A percentile compares a stretch with the other conserved stretches of the same genome.
These are phyloP conservation scores for Lytechinus pictus DNA, from an alignment of 35 echinoderm and acorn worm species.

Conservation along the genomic window DNA sequence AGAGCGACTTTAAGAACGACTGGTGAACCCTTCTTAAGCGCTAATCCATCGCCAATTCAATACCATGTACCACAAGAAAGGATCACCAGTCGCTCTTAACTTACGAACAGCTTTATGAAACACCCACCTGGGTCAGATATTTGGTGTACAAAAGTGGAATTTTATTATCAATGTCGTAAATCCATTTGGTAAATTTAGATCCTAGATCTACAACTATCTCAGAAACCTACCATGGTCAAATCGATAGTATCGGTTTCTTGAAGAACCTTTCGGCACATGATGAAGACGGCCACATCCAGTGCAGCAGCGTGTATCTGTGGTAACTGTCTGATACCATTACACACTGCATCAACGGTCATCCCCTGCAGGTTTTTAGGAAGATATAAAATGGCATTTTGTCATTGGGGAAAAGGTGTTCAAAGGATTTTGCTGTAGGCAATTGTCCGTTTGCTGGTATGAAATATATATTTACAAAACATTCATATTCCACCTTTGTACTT, in stretches of 20 bases:
- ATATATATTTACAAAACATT: background rate
- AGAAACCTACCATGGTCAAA: slow-evolving; percentile 41
- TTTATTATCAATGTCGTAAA: no score
- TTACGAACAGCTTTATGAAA: no score
- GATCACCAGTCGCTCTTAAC: no score
- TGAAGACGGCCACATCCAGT: slow-evolving; percentile 2
- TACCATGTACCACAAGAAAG: no score
- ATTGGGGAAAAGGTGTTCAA: background rate
- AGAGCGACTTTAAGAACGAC: no score
- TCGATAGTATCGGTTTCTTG: slow-evolving; percentile 29
- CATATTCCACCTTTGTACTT: background rate
- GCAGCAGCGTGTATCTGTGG: slow-evolving; percentile 40
- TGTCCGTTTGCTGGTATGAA: background rate
- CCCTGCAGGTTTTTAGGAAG: slow-evolving; percentile 43
- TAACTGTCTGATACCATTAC: slow-evolving; percentile 44
- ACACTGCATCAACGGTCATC: slow-evolving; percentile 62
- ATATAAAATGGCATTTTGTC: background rate
- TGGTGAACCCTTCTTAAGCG: no score
- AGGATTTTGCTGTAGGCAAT: background rate
- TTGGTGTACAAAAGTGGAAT: no score
- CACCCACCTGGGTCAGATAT: no score
- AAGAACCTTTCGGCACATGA: slow-evolving; percentile 22
- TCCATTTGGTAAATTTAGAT: no score
- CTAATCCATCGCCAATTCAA: no score
- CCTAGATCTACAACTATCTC: no score